These are phyloP conservation scores for Aphelinus certus DNA, from an alignment of 1,140 invertebrate genomes.

Conservation along the genomic window DNA sequence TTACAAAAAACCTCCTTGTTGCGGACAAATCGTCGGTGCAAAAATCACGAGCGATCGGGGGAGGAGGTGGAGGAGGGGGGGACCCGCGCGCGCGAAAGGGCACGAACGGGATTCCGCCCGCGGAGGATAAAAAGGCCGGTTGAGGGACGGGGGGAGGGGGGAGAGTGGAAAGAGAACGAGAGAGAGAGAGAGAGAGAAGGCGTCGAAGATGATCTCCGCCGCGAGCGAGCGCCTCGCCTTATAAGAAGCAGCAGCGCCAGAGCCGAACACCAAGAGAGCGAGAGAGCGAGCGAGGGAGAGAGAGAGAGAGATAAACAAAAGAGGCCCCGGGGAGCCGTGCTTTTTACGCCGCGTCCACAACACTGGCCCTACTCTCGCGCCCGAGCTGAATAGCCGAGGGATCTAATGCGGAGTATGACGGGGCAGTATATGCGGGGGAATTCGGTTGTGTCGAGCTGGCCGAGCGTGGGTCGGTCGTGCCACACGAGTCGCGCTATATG, in stretches of 20 bases:
- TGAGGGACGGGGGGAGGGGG: not conserved
- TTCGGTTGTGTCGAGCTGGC: no score
- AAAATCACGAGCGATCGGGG: no score
- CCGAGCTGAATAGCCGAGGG: not conserved
- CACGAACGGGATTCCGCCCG: slow-evolving; percentile 24
- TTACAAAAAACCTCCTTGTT: no score
- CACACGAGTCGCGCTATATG: slow-evolving; percentile 30
- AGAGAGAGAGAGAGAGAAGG: slow-evolving; percentile 10
- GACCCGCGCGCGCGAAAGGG: slow-evolving; percentile 8
- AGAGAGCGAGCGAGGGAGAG: not conserved
- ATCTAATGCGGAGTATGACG: no score
- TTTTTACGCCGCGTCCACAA: not conserved
- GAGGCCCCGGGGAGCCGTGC: not conserved
- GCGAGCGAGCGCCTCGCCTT: slow-evolving; percentile 15
- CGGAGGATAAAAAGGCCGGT: not conserved
- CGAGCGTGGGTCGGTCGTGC: no score
- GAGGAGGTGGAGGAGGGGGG: no score
- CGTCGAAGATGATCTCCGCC: slow-evolving; percentile 34
- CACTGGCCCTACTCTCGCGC: not conserved
- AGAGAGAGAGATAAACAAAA: slow-evolving; percentile 10
- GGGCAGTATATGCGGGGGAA: no score
- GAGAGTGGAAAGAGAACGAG: not conserved
- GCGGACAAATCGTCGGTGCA: no score
- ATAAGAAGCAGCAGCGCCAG: slow-evolving; percentile 5
- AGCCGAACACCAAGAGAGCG: not conserved